Percentiles rank a stretch among this genome's conserved stretches.
phyloP scores from a whole-genome alignment of 2,888 invertebrate genomes.

The Coleophora flavipennella region DNA sequence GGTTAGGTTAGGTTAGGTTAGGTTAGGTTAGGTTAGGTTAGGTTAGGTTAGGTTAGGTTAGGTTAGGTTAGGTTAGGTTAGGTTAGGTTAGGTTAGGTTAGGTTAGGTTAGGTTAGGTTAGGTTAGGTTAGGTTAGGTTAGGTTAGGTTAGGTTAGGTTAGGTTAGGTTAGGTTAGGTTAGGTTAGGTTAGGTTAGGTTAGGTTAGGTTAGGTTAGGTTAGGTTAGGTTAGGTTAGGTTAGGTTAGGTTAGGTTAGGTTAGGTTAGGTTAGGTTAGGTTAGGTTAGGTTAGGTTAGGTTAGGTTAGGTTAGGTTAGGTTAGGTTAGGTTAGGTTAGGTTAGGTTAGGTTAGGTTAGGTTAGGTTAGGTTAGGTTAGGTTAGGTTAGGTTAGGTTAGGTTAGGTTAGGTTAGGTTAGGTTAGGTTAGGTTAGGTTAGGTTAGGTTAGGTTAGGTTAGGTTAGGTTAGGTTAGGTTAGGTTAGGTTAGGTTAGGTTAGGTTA shows the following conservation, averaged over 20 bases:
- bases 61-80: constrained; percentile 17
- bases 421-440: constrained; percentile 17
- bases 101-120: constrained; percentile 17
- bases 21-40: constrained; percentile 15
- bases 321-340: constrained; percentile 17
- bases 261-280: constrained; percentile 15
- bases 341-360: constrained; percentile 18
- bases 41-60: constrained; percentile 16
- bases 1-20: constrained; percentile 17
- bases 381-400: constrained; percentile 12
- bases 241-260: constrained; percentile 13
- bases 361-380: constrained; percentile 14
- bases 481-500: constrained; percentile 13
- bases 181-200: constrained; percentile 12
- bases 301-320: constrained; percentile 19
- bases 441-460: constrained; percentile 16
- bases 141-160: constrained; percentile 18
- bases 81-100: constrained; percentile 19
- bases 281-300: constrained; percentile 17
- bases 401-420: constrained; percentile 11
- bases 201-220: constrained; percentile 15
- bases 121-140: constrained; percentile 19
- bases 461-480: constrained; percentile 17
- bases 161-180: constrained; percentile 15
- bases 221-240: constrained; percentile 14